A percentile compares a stretch with the other conserved stretches of the same genome.
These are phyloP conservation scores for Cololabis saira DNA, from an alignment of 2,113 vertebrate genomes.

Conservation along the genomic window DNA sequence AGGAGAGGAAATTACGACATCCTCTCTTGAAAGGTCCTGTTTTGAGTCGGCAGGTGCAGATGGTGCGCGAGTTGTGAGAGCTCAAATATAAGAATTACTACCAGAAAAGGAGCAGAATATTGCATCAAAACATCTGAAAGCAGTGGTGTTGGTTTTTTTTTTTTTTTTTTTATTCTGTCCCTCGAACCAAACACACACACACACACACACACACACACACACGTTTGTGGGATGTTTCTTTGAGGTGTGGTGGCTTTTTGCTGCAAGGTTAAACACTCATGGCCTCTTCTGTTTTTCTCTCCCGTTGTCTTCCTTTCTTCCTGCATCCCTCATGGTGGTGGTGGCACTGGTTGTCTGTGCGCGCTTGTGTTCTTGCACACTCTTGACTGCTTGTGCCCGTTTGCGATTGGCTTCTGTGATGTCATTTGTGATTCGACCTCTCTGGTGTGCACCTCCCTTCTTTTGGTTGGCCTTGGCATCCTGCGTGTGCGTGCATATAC, in stretches of 20 bases:
- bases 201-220: not conserved
- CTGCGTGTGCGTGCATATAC: constrained; percentile 27
- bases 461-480: constrained; percentile 54
- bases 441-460: constrained; percentile 47
- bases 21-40: too few species aligned
- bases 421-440: constrained; percentile 51
- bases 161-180: too few species aligned
- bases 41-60: too few species aligned
- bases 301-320: constrained; percentile 85
- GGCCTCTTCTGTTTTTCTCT: constrained; percentile 90
- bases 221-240: constrained; percentile 42
- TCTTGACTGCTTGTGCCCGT: constrained; percentile 43
- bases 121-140: not conserved
- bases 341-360: constrained; percentile 35
- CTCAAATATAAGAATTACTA: too few species aligned
- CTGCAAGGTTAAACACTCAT: constrained; percentile 84
- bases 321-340: constrained; percentile 87
- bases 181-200: not conserved
- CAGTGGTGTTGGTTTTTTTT: too few species aligned
- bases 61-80: too few species aligned
- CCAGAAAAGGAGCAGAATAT: too few species aligned
- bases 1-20: too few species aligned
- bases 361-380: constrained; percentile 42
- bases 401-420: constrained; percentile 53
- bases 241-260: constrained; percentile 63